Base-by-base conservation (phyloP, 2,797 vertebrate species). In the Holocentrus rufus region DNA sequence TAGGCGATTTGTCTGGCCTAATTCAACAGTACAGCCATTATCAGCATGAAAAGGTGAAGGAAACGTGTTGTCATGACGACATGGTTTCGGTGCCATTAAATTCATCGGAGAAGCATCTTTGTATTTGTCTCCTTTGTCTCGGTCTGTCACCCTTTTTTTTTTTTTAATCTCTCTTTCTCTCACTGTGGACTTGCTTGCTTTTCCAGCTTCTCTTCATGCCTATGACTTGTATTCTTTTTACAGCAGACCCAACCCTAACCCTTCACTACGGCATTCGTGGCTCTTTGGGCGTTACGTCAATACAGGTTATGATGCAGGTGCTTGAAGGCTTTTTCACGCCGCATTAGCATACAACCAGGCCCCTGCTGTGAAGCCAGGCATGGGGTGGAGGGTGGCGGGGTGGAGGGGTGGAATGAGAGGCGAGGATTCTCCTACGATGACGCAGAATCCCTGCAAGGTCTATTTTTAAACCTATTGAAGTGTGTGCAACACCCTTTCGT, bases 351-450 rank as follows among this genome's bases (percentile, higher is more conserved):
- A 70, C 55, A 76, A 78, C 80, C 30, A 49, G 58, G 78, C 62
- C 56, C 78, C 85, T 63, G 59, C 69, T 74, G 80, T 74, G 81
- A 80, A 78, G 83, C 50, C 72, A 75, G 66, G 44, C 69, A 52
- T 42, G 69, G 34, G 15, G 47, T 58, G 76, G 73, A 72, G 53
- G 64, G 30, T 44, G 59, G 44, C 60, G 74, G 76, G 44, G 61
- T 57, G 39, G 61, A 22, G 69, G 36, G 71, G 34, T 39, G 10
- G 70, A n/a, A 17, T 18, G 69, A 58, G 85, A 59, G 73, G 66
- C 6, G n/a, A 89, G 92, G 90, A 91, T 92, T 92, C 89, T 92
- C 92, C 91, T 87, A 39, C 14, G 76, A 74, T 92, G 92, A 93
- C 76, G 90, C 88, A 92, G 88, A 80, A 84, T 83, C 86, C 72